These are phyloP conservation scores for Fukomys damarensis DNA, from an alignment of 2,113 vertebrate genomes.

Conservation along the genomic window DNA sequence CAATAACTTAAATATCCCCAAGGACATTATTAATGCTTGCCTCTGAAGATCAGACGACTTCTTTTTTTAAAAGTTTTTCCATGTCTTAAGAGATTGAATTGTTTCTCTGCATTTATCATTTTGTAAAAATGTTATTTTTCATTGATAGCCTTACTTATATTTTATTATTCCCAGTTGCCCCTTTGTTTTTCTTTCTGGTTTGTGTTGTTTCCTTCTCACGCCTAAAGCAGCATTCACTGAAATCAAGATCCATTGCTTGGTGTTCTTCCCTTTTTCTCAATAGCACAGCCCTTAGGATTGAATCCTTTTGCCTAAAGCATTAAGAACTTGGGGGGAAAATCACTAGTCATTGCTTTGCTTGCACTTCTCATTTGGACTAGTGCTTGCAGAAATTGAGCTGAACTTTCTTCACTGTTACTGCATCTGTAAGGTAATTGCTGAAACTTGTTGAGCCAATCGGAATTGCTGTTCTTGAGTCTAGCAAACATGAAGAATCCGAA, in stretches of 20 bases:
- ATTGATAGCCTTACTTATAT: slow-evolving; percentile 48
- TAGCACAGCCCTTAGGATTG: slow-evolving; percentile 32
- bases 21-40: slow-evolving; percentile 56
- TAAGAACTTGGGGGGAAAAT: slow-evolving; percentile 57
- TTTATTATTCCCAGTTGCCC: neutral
- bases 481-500: slow-evolving; percentile 74
- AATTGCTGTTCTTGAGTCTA: slow-evolving; percentile 72
- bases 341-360: slow-evolving; percentile 71
- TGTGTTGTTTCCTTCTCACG: slow-evolving; percentile 43
- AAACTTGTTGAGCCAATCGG: slow-evolving; percentile 74
- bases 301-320: slow-evolving; percentile 70
- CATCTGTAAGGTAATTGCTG: slow-evolving; percentile 80
- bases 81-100: slow-evolving; percentile 50
- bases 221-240: slow-evolving; percentile 2
- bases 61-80: neutral
- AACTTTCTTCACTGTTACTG: slow-evolving; percentile 72
- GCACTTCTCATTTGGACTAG: slow-evolving; percentile 77
- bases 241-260: slow-evolving; percentile 40
- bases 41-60: neutral
- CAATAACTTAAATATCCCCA: slow-evolving; percentile 60
- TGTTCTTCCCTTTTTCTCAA: slow-evolving; percentile 42
- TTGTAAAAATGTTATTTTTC: slow-evolving; percentile 43
- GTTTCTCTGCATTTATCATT: slow-evolving; percentile 55
- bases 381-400: slow-evolving; percentile 76
- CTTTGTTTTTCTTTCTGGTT: slow-evolving; percentile 25